Base-by-base conservation (phyloP, 2,113 vertebrate genomes). In the Channa maculata region DNA sequence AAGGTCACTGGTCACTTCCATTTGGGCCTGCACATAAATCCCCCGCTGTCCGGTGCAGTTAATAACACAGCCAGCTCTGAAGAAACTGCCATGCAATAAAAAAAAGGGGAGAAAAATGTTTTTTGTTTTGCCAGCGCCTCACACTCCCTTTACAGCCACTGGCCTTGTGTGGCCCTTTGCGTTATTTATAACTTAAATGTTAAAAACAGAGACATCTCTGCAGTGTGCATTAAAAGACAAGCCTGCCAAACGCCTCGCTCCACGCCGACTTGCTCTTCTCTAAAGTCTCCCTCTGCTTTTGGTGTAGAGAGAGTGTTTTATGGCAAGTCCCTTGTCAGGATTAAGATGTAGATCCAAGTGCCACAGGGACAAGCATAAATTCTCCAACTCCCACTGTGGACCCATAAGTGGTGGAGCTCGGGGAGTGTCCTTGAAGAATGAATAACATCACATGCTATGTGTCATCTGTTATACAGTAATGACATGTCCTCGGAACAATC, bases 1-100 rank as follows among this genome's bases (percentile, higher is more conserved):
- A 94, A 93, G 83, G 89, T 93, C 85, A 89, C 85, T 39, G 89
- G 92, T 93, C 92, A 92, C 89, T 91, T 92, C 90, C 88, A 92
- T 92, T 92, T 91, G 91, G 84, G 91, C 86, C 79, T 39, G 34
- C 76, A 76, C 87, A 89, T 91, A 89, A 93, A 94, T 90, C 85
- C 85, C 85, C 86, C 46, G 51, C 86, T 75, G 83, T 77, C 84
- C 61, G 3, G 44, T 36, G 51, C 84, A 85, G 84, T 88, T 88
- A 92, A 88, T 89, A 85, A 85, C 86, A 78, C 67, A 71, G 77
- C 70, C 61, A 49, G 74, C 79, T 82, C 75, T 63, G 62, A 86
- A 65, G 68, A 65, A 88, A 77, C 77, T 65, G 41, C 79, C 50
- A 38, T 8, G 76, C 79, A 86, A 88, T 86, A 86, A 85, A 90